Evolutionary conservation across 2,888 invertebrate species (phyloP).

Genomic region (Eupithecia insigniata): DNA sequence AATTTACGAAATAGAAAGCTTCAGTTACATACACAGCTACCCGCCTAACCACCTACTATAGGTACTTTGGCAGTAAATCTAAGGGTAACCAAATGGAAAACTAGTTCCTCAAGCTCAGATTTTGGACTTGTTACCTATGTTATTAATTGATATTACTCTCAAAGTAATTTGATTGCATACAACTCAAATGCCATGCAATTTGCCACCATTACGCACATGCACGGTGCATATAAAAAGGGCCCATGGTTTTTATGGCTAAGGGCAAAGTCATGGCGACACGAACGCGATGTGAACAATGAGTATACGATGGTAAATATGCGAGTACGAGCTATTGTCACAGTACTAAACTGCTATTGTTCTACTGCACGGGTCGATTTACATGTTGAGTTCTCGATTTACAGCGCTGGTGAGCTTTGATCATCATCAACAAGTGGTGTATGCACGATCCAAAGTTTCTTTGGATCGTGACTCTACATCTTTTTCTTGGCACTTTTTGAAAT

Average conservation of each 20-base stretch:
- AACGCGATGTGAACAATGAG: constrained; percentile 37
- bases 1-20: too few relatives aligned
- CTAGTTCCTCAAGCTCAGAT: too few relatives aligned
- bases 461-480: background rate
- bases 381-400: constrained; percentile 41
- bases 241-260: constrained; percentile 47
- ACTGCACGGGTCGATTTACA: constrained; percentile 30
- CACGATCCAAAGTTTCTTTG: background rate
- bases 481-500: background rate
- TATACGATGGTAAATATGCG: constrained; percentile 31
- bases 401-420: constrained; percentile 10
- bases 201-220: background rate
- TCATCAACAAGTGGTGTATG: background rate
- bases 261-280: constrained; percentile 36
- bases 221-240: constrained; percentile 47
- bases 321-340: constrained; percentile 32
- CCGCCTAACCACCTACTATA: too few relatives aligned
- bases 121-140: too few relatives aligned
- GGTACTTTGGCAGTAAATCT: too few relatives aligned
- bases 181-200: background rate
- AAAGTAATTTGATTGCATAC: constrained; percentile 1
- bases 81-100: too few relatives aligned
- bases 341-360: constrained; percentile 39
- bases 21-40: too few relatives aligned
- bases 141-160: background rate